Evolutionary conservation across 2,888 invertebrate genomes (phyloP).

Genomic region (Elmis aenea): DNA sequence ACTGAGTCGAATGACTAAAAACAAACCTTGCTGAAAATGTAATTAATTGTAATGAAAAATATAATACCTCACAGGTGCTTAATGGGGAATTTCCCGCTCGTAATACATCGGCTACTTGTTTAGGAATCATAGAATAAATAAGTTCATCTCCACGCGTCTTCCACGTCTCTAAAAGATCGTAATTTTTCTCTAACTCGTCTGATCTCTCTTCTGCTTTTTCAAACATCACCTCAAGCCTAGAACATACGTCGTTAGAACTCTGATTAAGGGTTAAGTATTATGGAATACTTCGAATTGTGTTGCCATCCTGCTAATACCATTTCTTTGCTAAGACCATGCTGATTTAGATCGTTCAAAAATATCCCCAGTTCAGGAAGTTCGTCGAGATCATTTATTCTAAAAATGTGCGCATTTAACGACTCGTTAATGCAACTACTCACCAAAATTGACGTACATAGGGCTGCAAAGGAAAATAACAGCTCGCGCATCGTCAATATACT

Average conservation of each 20-base stretch:
- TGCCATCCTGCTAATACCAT: slow-evolving; percentile 80
- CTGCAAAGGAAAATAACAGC: slow-evolving; percentile 79
- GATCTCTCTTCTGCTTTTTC: slow-evolving; percentile 75
- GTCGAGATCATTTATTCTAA: slow-evolving; percentile 73
- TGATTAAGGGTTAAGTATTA: too few species aligned
- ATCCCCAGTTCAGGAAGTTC: slow-evolving; percentile 73
- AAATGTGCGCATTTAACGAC: too few species aligned
- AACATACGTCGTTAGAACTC: slow-evolving; percentile 16
- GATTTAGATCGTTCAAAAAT: slow-evolving; percentile 74
- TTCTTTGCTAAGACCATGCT: slow-evolving; percentile 76
- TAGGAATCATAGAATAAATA: slow-evolving; percentile 86
- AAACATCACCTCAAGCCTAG: slow-evolving; percentile 68
- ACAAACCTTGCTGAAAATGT: slow-evolving; percentile 25
- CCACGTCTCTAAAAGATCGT: slow-evolving; percentile 75
- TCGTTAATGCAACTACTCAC: too few species aligned
- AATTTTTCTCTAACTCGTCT: slow-evolving; percentile 69
- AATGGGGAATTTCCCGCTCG: slow-evolving; percentile 68
- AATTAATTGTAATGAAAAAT: slow-evolving; percentile 16
- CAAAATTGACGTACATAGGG: slow-evolving; percentile 72
- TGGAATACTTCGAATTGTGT: slow-evolving; percentile 68
- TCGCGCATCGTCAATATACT: slow-evolving; percentile 71
- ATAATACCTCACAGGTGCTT: slow-evolving; percentile 69
- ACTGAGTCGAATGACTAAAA: slow-evolving; percentile 52
- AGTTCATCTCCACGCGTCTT: slow-evolving; percentile 77
- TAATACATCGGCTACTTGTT: slow-evolving; percentile 73